Conservation (phyloP, 2,113 vertebrate species). For the Hystrix cristata region DNA sequence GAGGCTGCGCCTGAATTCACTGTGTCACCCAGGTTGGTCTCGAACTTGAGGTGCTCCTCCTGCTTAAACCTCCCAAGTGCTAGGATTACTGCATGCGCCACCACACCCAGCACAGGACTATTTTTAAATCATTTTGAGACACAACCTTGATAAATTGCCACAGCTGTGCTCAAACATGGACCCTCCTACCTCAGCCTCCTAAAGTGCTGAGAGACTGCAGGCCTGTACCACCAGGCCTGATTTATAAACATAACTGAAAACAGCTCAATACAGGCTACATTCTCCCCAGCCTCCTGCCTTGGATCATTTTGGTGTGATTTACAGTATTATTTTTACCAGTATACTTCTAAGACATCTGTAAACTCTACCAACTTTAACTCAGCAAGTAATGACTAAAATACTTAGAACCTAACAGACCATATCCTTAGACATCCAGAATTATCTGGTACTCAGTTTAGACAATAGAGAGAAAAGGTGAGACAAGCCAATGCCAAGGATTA, state of each 20-base stretch:
- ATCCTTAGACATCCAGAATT: constrained; percentile 46
- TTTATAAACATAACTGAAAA: not conserved
- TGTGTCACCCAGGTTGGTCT: too few relatives aligned
- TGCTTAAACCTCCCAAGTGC: too few relatives aligned
- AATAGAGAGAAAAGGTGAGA: constrained; percentile 28
- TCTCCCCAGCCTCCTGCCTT: not conserved
- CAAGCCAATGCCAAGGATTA: not conserved
- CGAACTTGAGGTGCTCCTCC: too few relatives aligned
- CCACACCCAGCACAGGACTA: too few relatives aligned
- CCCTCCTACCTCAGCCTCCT: too few relatives aligned
- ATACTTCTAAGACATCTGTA: not conserved
- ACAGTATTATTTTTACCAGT: not conserved
- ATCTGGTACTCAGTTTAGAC: not conserved
- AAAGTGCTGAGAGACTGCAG: too few relatives aligned
- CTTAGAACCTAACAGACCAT: constrained; percentile 12
- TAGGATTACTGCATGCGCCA: too few relatives aligned
- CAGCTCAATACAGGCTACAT: not conserved
- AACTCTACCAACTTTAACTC: not conserved
- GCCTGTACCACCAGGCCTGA: not conserved
- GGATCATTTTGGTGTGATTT: not conserved
- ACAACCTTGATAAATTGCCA: too few relatives aligned
- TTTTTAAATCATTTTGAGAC: too few relatives aligned
- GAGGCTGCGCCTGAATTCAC: too few relatives aligned
- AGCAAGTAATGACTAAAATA: not conserved
- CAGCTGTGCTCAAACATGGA: too few relatives aligned